phyloP scores from a whole-genome alignment of 2,113 vertebrate species.

The rabbit (Oryctolagus cuniculus) region mOryCun1.1 NC_091439.1:34596001-34596500 shows the following conservation, averaged over 20 bases:
- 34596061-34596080: not conserved
- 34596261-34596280: constrained; percentile 61
- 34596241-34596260: constrained; percentile 57
- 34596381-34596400: constrained; percentile 76
- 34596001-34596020: too few species aligned
- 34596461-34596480: constrained; percentile 39
- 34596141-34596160: not conserved
- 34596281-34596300: constrained; percentile 69
- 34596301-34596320: constrained; percentile 74
- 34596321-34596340: constrained; percentile 74
- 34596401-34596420: constrained; percentile 71
- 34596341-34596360: constrained; percentile 78
- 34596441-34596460: constrained; percentile 32
- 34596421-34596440: not conserved
- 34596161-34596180: constrained; percentile 22
- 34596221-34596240: not conserved
- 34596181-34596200: not conserved
- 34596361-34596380: constrained; percentile 81
- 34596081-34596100: not conserved
- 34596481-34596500: constrained; percentile 41
- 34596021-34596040: not conserved
- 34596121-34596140: not conserved
- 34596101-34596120: not conserved
- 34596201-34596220: not conserved
- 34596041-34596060: not conserved